These are phyloP conservation scores for Ophion ventricosus DNA, from an alignment of 2,888 invertebrate genomes.

Conservation along the genomic window DNA sequence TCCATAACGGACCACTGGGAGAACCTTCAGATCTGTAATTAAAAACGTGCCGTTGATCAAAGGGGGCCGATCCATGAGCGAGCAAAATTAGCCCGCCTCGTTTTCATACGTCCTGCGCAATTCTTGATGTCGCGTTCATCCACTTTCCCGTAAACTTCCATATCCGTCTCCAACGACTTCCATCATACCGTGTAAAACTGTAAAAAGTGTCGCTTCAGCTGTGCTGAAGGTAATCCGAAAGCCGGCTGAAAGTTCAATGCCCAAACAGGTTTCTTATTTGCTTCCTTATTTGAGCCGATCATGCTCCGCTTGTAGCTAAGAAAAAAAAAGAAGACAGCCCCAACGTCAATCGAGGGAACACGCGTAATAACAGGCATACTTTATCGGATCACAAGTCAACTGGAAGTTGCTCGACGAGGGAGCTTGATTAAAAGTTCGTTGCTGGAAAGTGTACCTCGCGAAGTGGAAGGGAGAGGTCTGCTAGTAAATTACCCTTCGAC, in stretches of 20 bases:
- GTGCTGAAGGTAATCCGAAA: neutral
- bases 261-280: neutral
- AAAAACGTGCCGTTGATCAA: constrained; percentile 64
- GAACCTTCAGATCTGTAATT: constrained; percentile 58
- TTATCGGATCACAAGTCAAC: neutral
- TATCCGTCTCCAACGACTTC: neutral
- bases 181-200: neutral
- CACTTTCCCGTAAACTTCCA: neutral
- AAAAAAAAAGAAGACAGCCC: neutral
- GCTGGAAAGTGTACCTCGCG: neutral
- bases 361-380: neutral
- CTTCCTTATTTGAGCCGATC: constrained; percentile 10
- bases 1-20: constrained; percentile 35
- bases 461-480: neutral
- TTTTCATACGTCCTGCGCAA: neutral
- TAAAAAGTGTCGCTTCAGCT: neutral
- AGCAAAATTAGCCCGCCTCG: constrained; percentile 14
- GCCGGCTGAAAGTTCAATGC: constrained; percentile 14
- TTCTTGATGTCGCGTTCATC: neutral
- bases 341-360: neutral
- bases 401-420: neutral
- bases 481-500: neutral
- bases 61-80: constrained; percentile 49
- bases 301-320: constrained; percentile 11
- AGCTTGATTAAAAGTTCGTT: neutral